Base-by-base conservation (phyloP, 2,113 vertebrate species). In the Periophthalmus modestus region DNA sequence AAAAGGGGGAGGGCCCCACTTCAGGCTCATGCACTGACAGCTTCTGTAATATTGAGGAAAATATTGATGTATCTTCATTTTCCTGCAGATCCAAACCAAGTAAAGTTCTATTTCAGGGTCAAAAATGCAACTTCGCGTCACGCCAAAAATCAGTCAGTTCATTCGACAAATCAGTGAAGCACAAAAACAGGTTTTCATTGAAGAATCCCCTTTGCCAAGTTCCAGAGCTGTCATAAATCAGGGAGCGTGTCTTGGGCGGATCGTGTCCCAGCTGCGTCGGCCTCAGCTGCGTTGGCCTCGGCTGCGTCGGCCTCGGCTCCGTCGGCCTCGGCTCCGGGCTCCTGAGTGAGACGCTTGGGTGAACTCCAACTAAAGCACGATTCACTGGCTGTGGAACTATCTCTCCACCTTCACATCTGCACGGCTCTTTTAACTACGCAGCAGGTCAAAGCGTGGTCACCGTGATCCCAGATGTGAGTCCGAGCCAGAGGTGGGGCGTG, bases 291-390 rank as follows among this genome's bases (percentile, higher is more conserved):
- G 65, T 28, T 3, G 28, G 28, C 28, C 28, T 28, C 75, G 78
- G 79, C 71, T 83, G 84, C 88, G 80, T 84, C 47, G 57, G 69
- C 28, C 28, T 28, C 75, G 78, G 79, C 71, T 83, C 82, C 88
- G 80, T 84, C 47, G 57, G 69, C 83, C 69, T 84, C 82, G 36
- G 75, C 79, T 84, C 50, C 72, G 65, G 81, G 73, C 82, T 83
- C 11, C 80, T 65, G 72, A 80, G 68, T 71, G 78, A 62, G 1
- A 7, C 58, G 75, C 39, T 79, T 91, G 90, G 87, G 82, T 48
- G 1, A 15, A 3, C 65, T 88, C 90, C 90, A 90, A 87, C 63
- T 70, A 83, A 88, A 90, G 83, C 90, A 88, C 79, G 82, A 80
- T 71, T 82, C 50, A 58, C 62, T 71, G 76, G 72, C 79, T 85